These are phyloP conservation scores for Glareola pratincola DNA, from an alignment of 2,113 vertebrate species.

Conservation along the genomic window DNA sequence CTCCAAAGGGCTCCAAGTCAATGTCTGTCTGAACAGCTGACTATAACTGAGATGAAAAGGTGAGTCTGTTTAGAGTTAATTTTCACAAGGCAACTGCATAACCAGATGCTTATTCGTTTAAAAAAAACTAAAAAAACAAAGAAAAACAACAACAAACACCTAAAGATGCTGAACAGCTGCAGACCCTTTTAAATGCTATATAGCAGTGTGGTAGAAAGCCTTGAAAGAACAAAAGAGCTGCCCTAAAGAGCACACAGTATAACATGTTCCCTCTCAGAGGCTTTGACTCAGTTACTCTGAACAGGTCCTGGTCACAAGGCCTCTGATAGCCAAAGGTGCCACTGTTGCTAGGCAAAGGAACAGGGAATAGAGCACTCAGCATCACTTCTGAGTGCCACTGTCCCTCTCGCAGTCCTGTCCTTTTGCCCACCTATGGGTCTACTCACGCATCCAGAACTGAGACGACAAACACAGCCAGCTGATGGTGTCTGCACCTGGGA, in stretches of 20 bases:
- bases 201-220: not conserved
- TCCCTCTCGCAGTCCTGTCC: not conserved
- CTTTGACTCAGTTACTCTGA: not conserved
- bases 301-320: not conserved
- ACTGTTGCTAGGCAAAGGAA: not conserved
- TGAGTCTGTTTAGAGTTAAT: not conserved
- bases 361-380: not conserved
- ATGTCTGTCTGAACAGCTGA: not conserved
- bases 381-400: not conserved
- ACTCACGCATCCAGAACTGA: accelerated
- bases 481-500: not conserved
- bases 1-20: not conserved
- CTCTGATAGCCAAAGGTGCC: not conserved
- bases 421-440: not conserved
- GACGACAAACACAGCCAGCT: not conserved
- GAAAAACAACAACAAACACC: accelerated
- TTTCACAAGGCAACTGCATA: not conserved
- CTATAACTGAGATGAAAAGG: not conserved
- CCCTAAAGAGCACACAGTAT: not conserved
- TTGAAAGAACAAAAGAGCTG: not conserved
- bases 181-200: not conserved
- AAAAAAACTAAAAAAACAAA: not conserved
- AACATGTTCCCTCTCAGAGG: not conserved
- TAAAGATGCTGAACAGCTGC: not conserved
- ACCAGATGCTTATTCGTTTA: not conserved